Evolutionary conservation across 2,888 invertebrate species (phyloP), one percentile per base, ranked within the genome.

Genomic region (Euphydryas editha): DNA sequence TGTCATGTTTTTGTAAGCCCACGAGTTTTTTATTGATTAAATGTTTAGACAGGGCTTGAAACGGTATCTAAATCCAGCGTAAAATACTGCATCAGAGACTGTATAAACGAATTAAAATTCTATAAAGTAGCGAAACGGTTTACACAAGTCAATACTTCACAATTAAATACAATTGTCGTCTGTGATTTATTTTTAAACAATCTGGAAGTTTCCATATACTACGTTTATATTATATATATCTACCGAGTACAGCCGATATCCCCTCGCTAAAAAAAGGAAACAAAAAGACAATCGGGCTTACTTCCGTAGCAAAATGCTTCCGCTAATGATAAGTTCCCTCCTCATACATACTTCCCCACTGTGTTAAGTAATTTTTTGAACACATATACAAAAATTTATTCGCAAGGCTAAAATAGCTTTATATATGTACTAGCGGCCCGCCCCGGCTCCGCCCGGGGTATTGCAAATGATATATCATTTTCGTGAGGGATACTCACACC

Each of bases 241-340:
- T 24, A 58, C 30, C 72, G 68, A 74, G 56, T 57, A 57, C 42
- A 42, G 21, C 68, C 74, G 73, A 73, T 80, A 76, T 81, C 83
- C 82, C 82, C 79, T 77, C 81, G 75, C 79, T 82, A 81, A 84
- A 83, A 60, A 84, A 81, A 76, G 76, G 75, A 75, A 78, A 81
- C 77, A 79, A 83, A 81, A 83, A 84, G 79, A 82, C 83, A 82
- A 83, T 82, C 73, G 78, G 78, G 75, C 75, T 75, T 67, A 80
- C 86, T 85, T 90, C 90, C 88, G 87, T 74, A 76, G 76, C 83
- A 75, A 82, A 84, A 84, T 74, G 72, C 85, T 90, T 88, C 88
- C 88, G 84, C 72, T 79, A 77, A 68, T 77, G 77, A 81, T 79
- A 83, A 77, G 75, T 76, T 73, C 73, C 68, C 69, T 73, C 2